Base-by-base conservation (phyloP, 2,113 vertebrate species). In the Xenus cinereus region DNA sequence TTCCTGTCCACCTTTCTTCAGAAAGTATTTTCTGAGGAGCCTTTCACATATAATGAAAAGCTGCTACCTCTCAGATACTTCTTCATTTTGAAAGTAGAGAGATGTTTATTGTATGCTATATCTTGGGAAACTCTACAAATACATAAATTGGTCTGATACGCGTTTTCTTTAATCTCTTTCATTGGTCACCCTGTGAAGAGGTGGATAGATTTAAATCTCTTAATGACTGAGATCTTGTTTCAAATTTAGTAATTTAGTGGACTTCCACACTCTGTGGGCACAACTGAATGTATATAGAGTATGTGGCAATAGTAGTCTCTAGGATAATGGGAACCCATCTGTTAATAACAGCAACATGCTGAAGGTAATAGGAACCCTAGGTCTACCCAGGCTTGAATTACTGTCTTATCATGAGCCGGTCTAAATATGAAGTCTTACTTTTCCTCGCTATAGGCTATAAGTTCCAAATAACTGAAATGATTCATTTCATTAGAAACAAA, bases 281-380 rank as follows among this genome's bases (percentile, higher is more conserved):
- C 32, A 57, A 4, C 37, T 27, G n/a, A 48, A 59, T 0, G 1
- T 37, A 4, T 6, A 4, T 10, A 9, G 23, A 45, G 43, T 32
- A 15, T 46, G 41, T 57, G 71, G 35, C 37, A 63, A 2, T 10
- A 67, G 66, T 16, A 62, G 53, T 54, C 53, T 30, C 53, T 30
- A 30, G 67, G 53, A 16, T 28, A 69, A 46, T 30, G 32, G 28
- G 19, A 62, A 26, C 46, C 26, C 16, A 12, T 41, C 60, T 69
- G 23, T 20, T 46, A 64, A 28, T 64, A 35, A 51, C 23, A 71
- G 50, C 21, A 60, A 26, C 0, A 0, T 57, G 50, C 12, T 22
- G 19, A 64, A 59, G 23, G 17, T 41, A 48, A 9, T 32, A n/a
- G 30, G 37, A 87, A 32, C 32, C 8, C 17, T 51, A 35, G 33